Evolutionary conservation across 2,888 invertebrate genomes (phyloP), one percentile per base, ranked within the genome.

Genomic region (Pseudolycoriella hygida): DNA sequence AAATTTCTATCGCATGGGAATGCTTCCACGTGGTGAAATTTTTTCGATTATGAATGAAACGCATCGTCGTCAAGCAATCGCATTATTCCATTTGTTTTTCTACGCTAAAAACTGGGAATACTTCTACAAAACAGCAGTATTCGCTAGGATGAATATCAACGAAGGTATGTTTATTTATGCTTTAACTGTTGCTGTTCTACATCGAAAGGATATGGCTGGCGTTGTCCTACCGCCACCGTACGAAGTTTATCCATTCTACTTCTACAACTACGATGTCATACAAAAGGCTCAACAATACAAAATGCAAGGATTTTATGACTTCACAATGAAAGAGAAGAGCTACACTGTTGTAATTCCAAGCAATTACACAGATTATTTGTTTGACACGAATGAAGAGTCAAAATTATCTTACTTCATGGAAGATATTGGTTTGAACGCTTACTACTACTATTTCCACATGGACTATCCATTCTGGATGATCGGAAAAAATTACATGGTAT

Each of bases 171-270:
- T 81, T 61, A 70, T 79, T 48, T 79, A 80, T 55, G 76, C 80
- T 11, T 62, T 80, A 51, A 74, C 74, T 42, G 69, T 74, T 48
- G 78, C 82, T 48, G 68, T 80, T 42, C 70, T 79, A 59, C 80
- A 81, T 59, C 72, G 80, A 42, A 58, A 61, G 5, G 81, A 83
- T 57, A 74, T 75, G 60, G 67, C 69, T 47, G 78, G 77, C 42
- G 66, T 84, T 51, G 67, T 73, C 40, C 60, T 84, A 17, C 84
- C 85, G 18, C 72, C 81, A 19, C 73, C 76, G 38, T 84, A 84
- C 58, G 86, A 86, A 64, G 73, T 84, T 60, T 74, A 76, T 64
- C 86, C 86, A 2, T 74, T 80, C 60, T 73, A 76, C 64, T 84
- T 81, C 69, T 76, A 82, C 58, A 77, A 79, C 64, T 67, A 73